Evolutionary conservation across 2,797 vertebrate genomes (phyloP).

Genomic region (Crocidura indochinensis): DNA sequence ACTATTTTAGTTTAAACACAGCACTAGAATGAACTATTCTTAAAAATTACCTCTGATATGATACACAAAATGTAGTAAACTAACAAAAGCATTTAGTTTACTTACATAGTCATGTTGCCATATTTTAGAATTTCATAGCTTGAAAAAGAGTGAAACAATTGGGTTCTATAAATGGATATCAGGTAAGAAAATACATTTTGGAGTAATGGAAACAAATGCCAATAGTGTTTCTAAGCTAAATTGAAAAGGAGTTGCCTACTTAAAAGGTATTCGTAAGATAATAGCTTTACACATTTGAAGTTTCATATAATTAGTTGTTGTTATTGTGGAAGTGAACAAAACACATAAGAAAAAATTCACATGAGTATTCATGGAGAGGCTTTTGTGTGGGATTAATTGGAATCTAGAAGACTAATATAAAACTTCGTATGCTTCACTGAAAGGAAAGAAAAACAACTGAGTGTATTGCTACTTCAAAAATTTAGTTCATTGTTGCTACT

Average conservation of each 20-base stretch:
- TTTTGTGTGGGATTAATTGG: conserved; percentile 74
- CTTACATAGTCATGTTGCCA: not conserved
- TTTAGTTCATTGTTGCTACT: conserved; percentile 47
- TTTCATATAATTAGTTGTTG: conserved; percentile 70
- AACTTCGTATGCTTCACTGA: conserved; percentile 61
- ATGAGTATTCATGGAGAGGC: conserved; percentile 39
- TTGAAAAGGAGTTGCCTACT: conserved; percentile 31
- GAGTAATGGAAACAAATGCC: conserved; percentile 26
- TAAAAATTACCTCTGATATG: not conserved
- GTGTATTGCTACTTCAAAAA: not conserved
- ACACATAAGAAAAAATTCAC: conserved; percentile 36
- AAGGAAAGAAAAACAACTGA: conserved; percentile 52
- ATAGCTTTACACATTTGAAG: conserved; percentile 60
- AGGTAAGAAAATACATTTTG: not conserved
- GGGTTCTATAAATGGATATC: not conserved
- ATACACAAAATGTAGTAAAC: not conserved
- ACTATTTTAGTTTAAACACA: conserved; percentile 20
- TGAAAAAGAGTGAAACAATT: conserved; percentile 6
- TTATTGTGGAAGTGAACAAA: conserved; percentile 68
- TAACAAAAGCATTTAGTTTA: not conserved
- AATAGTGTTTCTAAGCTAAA: conserved; percentile 35
- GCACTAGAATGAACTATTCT: not conserved
- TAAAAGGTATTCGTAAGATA: conserved; percentile 60
- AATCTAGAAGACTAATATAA: conserved; percentile 49
- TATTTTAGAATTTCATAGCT: not conserved